Evolutionary conservation across 2,888 invertebrate species (phyloP), one percentile per base, ranked within the genome.

Genomic region (Cordilura impudica): DNA sequence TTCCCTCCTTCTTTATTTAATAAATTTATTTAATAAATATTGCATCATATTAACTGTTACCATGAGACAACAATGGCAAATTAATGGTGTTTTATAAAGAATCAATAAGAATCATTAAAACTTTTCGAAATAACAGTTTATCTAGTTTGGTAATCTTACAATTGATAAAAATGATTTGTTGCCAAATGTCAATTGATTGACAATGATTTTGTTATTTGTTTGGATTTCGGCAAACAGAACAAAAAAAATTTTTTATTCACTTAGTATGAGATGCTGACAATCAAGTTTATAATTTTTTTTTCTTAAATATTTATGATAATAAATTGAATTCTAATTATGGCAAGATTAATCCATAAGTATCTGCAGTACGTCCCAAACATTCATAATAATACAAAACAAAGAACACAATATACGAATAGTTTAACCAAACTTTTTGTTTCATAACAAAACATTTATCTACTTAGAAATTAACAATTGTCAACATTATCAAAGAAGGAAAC

Each of bases 281-380:
- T 61, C 39, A 5, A 51, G 19, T 26, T 58, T 66, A n/a, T 51
- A 23, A 6, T 51, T 51, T 12, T 23, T 31, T 49, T n/a, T 31
- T 43, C 39, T 8, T 35, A 16, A 45, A 14, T 3, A 0, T 26
- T 1, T 7, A 49, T 26, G 16, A 51, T 21, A 14, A 47, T 39
- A 51, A 51, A 29, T 53, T 60, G 47, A 65, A 72, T 65, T 4
- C 23, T 35, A 65, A 65, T 56, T 18, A 16, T 23, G 12, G 35
- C 14, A 23, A 21, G 5, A 21, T 18, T 35, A 49, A 63, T 21
- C 18, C 16, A 35, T 72, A 18, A 72, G 29, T 72, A 65, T 49
- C 56, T 56, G 23, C 47, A 56, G 23, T 56, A 56, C 56, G 65
- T 72, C 35, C 26, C 21, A 12, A 65, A 14, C 21, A 29, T 70